Evolutionary conservation across 53 echinoderm and acorn worm species (phyloP).

Genomic region (Mesocentrotus franciscanus): DNA sequence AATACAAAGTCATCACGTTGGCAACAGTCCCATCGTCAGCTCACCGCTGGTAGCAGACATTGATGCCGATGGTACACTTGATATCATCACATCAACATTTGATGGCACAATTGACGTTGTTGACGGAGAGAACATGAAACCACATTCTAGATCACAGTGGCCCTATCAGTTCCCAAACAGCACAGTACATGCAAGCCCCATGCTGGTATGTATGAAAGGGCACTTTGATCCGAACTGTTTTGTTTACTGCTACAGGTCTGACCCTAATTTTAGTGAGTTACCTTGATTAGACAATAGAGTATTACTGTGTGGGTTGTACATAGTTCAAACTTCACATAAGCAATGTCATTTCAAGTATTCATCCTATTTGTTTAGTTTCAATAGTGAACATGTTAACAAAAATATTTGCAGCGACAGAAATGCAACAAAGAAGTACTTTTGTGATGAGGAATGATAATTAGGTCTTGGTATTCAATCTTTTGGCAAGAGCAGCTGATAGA

Average conservation of each 20-base stretch:
- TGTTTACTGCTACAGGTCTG: conserved; percentile 24
- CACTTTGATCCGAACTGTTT: background rate
- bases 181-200: conserved; percentile 82
- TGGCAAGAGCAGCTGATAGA: background rate
- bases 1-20: conserved; percentile 76
- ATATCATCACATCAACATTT: conserved; percentile 79
- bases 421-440: background rate
- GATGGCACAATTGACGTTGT: conserved; percentile 78
- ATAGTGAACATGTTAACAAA: background rate
- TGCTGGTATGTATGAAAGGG: conserved; percentile 72
- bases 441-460: background rate
- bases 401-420: background rate
- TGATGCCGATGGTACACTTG: conserved; percentile 73
- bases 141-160: conserved; percentile 74
- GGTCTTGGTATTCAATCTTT: background rate
- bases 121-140: conserved; percentile 73
- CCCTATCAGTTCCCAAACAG: conserved; percentile 74
- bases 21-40: conserved; percentile 75
- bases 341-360: background rate
- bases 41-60: conserved; percentile 83
- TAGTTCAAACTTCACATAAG: background rate
- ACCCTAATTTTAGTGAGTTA: background rate
- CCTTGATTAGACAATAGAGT: background rate
- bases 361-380: background rate
- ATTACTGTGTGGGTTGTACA: background rate